Evolutionary conservation across 2,797 vertebrate genomes (phyloP).

Genomic region (Aselliscus stoliczkanus): DNA sequence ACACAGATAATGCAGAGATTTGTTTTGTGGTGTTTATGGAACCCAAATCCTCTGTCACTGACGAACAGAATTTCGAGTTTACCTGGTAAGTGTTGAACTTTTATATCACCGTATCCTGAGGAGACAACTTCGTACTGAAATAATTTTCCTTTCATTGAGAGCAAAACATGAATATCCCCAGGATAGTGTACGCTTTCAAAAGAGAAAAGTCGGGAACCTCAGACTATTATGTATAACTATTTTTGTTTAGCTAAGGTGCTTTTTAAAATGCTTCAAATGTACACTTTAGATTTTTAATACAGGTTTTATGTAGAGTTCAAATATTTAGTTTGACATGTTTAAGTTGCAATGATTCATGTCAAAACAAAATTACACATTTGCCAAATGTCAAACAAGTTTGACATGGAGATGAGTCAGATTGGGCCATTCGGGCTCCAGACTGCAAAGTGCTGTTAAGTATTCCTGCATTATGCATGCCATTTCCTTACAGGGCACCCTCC

Average conservation of each 20-base stretch:
- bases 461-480: constrained; percentile 39
- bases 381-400: constrained; percentile 70
- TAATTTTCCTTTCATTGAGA: constrained; percentile 40
- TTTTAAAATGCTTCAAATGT: constrained; percentile 29
- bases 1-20: neutral
- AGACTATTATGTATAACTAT: constrained; percentile 27
- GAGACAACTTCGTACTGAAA: constrained; percentile 5
- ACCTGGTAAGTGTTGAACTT: constrained; percentile 7
- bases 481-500: constrained; percentile 59
- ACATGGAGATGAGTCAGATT: constrained; percentile 69
- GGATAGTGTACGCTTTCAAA: neutral
- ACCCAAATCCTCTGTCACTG: neutral
- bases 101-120: neutral
- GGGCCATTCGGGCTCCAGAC: constrained; percentile 47
- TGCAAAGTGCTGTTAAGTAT: constrained; percentile 68
- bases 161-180: neutral
- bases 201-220: neutral
- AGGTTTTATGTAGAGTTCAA: constrained; percentile 60
- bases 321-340: constrained; percentile 69
- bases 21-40: neutral
- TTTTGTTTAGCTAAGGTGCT: constrained; percentile 20
- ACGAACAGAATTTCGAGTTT: constrained; percentile 32
- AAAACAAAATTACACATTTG: constrained; percentile 78
- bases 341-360: constrained; percentile 75
- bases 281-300: constrained; percentile 55